Conservation (phyloP, 2,888 invertebrate genomes). For the Philonicus albiceps region DNA sequence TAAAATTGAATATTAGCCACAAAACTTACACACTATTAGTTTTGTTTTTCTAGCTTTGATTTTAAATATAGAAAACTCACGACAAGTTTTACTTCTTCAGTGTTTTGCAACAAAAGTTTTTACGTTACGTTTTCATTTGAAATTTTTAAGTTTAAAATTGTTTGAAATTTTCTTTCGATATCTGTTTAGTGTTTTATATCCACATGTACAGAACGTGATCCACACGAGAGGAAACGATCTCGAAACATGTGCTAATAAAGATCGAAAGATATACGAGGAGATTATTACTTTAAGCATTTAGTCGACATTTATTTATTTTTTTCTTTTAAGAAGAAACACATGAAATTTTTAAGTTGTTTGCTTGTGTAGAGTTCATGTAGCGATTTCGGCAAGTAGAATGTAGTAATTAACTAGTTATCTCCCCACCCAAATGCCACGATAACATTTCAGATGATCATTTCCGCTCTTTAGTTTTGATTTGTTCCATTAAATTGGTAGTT, state of each 20-base stretch:
- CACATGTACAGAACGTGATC: slow-evolving; percentile 21
- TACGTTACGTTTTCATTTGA: not conserved
- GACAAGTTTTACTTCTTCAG: not conserved
- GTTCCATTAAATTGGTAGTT: not conserved
- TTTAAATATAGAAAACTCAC: slow-evolving; percentile 17
- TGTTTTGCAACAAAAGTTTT: slow-evolving; percentile 21
- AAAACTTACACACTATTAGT: slow-evolving; percentile 33
- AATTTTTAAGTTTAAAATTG: not conserved
- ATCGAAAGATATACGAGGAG: not conserved
- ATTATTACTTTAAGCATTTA: not conserved
- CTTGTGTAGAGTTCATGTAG: slow-evolving; percentile 59
- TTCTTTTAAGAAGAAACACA: not conserved
- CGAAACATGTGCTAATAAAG: not conserved
- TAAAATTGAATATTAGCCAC: slow-evolving; percentile 35
- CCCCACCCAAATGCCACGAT: slow-evolving; percentile 35
- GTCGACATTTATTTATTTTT: not conserved
- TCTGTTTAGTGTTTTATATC: slow-evolving; percentile 5
- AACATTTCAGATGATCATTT: slow-evolving; percentile 21
- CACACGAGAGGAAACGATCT: not conserved
- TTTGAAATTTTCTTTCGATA: not conserved
- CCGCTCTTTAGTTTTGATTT: not conserved
- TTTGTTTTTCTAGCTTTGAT: slow-evolving; percentile 25
- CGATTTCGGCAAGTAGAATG: slow-evolving; percentile 55
- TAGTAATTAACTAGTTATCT: slow-evolving; percentile 50
- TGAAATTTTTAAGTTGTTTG: slow-evolving; percentile 51